These are phyloP conservation scores for Oreochromis mossambicus DNA, from an alignment of 2,797 vertebrate species.

Conservation along the genomic window DNA sequence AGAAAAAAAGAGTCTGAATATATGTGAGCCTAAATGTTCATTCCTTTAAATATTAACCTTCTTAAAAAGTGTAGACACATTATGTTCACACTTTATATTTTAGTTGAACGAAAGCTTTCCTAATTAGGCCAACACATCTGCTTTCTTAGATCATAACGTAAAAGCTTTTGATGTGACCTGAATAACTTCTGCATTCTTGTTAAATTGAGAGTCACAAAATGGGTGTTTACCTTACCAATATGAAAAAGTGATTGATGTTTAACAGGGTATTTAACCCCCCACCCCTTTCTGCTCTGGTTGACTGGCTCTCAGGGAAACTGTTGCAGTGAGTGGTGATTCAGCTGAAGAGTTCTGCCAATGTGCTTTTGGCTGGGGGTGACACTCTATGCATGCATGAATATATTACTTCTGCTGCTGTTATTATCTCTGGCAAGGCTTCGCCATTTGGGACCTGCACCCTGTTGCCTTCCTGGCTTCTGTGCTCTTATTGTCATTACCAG, in stretches of 20 bases:
- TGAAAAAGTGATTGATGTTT: neutral
- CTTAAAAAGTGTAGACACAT: neutral
- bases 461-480: slow-evolving; percentile 41
- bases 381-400: slow-evolving; percentile 66
- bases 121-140: neutral
- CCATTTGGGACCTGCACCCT: slow-evolving; percentile 50
- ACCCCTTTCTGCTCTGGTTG: neutral
- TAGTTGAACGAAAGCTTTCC: neutral
- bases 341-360: slow-evolving; percentile 51
- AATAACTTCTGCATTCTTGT: neutral
- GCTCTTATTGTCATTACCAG: slow-evolving; percentile 40
- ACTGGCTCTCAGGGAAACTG: slow-evolving; percentile 40
- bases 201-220: neutral
- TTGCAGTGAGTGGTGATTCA: slow-evolving; percentile 58
- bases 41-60: neutral
- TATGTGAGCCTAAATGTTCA: neutral
- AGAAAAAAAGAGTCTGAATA: neutral
- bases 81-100: neutral
- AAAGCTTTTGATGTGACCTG: neutral
- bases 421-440: slow-evolving; percentile 54
- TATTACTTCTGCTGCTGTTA: slow-evolving; percentile 62
- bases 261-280: neutral
- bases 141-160: neutral
- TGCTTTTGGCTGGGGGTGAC: slow-evolving; percentile 52
- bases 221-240: neutral